Conservation (phyloP, 2,113 vertebrate genomes). For the Sceloporus tristichus region DNA sequence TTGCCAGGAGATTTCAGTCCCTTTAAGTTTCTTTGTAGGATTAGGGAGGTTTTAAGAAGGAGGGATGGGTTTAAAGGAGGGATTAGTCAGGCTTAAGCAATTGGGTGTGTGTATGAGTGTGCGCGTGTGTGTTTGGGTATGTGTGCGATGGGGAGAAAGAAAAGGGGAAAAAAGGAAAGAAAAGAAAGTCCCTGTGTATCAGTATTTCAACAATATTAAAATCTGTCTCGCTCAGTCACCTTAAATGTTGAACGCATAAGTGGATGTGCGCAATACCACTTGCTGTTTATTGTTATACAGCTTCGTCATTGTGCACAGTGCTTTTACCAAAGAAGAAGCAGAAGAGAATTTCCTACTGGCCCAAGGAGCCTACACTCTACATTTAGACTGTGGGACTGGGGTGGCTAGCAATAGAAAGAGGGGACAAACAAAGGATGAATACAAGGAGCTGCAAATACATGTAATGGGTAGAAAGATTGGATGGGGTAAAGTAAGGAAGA, state of each 20-base stretch:
- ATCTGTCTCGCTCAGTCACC: not conserved
- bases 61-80: conserved; percentile 30
- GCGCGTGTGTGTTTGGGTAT: not conserved
- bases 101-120: conserved; percentile 3
- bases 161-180: not conserved
- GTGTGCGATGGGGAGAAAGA: not conserved
- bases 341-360: not conserved
- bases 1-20: conserved; percentile 30
- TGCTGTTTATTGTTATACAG: not conserved
- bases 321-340: not conserved
- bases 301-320: not conserved
- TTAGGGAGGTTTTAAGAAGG: conserved; percentile 37
- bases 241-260: not conserved
- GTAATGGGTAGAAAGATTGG: not conserved
- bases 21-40: conserved; percentile 41
- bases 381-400: not conserved
- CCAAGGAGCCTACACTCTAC: not conserved
- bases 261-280: not conserved
- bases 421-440: not conserved
- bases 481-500: not conserved
- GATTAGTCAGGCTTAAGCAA: conserved; percentile 32
- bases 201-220: conserved; percentile 5
- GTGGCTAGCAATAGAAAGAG: not conserved
- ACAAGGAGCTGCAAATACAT: not conserved
- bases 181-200: not conserved